Conservation (phyloP, 2,888 invertebrate species). For the Deilephila elpenor region DNA sequence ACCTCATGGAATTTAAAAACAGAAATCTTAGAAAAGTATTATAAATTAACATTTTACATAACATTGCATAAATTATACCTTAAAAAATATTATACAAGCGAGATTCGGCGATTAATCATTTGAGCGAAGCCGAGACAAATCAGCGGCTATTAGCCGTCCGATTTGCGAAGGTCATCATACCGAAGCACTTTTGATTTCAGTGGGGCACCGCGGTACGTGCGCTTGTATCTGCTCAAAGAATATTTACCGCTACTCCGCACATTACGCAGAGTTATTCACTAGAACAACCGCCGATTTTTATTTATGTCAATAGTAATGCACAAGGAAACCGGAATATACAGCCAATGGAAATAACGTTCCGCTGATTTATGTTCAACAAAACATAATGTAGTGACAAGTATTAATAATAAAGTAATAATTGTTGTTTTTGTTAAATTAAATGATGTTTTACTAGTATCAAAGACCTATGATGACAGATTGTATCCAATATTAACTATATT, state of each 20-base stretch:
- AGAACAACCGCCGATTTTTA: not conserved
- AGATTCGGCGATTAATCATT: not conserved
- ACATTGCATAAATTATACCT: not conserved
- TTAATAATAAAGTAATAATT: no score
- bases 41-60: no score
- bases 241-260: constrained; percentile 31
- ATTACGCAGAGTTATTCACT: constrained; percentile 21
- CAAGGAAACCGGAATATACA: constrained; percentile 1
- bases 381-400: no score
- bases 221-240: constrained; percentile 1
- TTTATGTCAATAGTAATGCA: constrained; percentile 11
- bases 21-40: no score
- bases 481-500: no score
- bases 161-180: constrained; percentile 11
- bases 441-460: no score
- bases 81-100: not conserved
- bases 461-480: no score
- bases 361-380: no score
- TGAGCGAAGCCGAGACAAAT: not conserved
- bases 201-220: not conserved
- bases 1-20: no score
- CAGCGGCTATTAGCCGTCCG: not conserved
- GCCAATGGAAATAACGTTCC: not conserved
- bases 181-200: constrained; percentile 34
- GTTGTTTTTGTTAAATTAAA: no score